These are phyloP conservation scores for Dallia pectoralis DNA, from an alignment of 2,797 vertebrate species.

Conservation along the genomic window DNA sequence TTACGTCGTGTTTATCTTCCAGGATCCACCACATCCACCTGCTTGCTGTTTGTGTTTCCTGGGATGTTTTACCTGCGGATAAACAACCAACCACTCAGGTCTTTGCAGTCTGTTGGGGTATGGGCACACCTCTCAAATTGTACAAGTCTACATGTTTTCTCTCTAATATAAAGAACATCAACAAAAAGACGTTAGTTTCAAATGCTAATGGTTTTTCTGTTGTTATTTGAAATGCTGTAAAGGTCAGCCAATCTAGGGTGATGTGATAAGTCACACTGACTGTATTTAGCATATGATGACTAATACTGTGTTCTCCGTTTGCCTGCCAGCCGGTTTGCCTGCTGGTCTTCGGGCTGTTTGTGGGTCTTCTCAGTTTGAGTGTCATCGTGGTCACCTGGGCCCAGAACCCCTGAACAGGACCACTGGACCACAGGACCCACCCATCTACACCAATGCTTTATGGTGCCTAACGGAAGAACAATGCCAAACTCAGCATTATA, in stretches of 20 bases:
- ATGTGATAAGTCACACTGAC: too few species aligned
- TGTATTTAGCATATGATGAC: neutral
- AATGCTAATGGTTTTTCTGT: too few species aligned
- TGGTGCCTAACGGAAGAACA: neutral
- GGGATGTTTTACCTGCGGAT: constrained; percentile 92
- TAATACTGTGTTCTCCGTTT: neutral
- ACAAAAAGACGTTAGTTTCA: too few species aligned
- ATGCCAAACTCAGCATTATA: neutral
- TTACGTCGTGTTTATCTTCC: constrained; percentile 13
- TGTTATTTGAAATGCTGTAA: too few species aligned
- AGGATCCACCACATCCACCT: constrained; percentile 91
- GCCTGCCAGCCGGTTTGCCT: constrained; percentile 65
- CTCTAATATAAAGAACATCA: too few species aligned
- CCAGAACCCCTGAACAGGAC: constrained; percentile 55
- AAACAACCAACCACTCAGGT: constrained; percentile 77
- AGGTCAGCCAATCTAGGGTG: neutral
- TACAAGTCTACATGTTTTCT: too few species aligned
- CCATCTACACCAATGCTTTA: neutral
- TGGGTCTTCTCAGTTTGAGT: constrained; percentile 83
- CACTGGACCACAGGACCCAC: constrained; percentile 21
- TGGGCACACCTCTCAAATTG: constrained; percentile 23
- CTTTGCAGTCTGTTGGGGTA: constrained; percentile 85
- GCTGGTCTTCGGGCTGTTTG: constrained; percentile 79
- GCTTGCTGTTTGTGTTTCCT: constrained; percentile 91
- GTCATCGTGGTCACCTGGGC: constrained; percentile 82